phyloP scores from a whole-genome alignment of 2,113 vertebrate species.

The Choloepus hoffmanni region DNA sequence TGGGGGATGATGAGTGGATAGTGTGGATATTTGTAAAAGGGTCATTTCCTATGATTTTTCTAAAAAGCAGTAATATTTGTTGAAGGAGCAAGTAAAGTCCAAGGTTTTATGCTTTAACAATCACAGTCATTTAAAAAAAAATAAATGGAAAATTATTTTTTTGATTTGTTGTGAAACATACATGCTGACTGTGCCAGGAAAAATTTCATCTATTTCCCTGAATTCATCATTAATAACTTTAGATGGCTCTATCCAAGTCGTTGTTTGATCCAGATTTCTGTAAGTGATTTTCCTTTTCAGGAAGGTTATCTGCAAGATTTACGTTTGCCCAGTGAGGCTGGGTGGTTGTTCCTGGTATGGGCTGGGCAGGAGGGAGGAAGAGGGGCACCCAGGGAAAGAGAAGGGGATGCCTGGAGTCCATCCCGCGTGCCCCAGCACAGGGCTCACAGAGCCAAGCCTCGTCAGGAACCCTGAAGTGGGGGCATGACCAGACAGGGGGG shows the following conservation, averaged over 20 bases:
- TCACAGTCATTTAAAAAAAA: background rate
- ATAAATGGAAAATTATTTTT: constrained; percentile 65
- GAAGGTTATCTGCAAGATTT: background rate
- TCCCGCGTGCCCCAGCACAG: background rate
- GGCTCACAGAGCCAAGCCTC: background rate
- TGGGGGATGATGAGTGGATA: background rate
- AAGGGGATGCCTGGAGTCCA: background rate
- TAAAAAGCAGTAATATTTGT: background rate
- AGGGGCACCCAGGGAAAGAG: background rate
- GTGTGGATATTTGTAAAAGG: background rate
- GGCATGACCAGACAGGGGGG: background rate
- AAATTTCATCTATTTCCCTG: constrained; percentile 40
- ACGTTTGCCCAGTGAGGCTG: background rate
- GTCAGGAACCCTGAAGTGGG: background rate
- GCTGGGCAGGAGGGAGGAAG: no score
- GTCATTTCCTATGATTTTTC: background rate
- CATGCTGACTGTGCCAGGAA: constrained; percentile 48
- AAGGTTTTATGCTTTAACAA: constrained; percentile 19
- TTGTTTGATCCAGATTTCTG: constrained; percentile 16
- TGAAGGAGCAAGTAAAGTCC: background rate
- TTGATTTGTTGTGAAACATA: constrained; percentile 64
- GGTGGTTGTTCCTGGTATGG: background rate
- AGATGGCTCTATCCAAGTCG: constrained; percentile 13
- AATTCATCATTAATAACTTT: constrained; percentile 51
- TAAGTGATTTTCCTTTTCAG: constrained; percentile 20